A percentile compares a stretch with the other conserved stretches of the same genome.
These are phyloP conservation scores for Rachycentron canadum DNA, from an alignment of 2,797 vertebrate genomes.

Conservation along the genomic window DNA sequence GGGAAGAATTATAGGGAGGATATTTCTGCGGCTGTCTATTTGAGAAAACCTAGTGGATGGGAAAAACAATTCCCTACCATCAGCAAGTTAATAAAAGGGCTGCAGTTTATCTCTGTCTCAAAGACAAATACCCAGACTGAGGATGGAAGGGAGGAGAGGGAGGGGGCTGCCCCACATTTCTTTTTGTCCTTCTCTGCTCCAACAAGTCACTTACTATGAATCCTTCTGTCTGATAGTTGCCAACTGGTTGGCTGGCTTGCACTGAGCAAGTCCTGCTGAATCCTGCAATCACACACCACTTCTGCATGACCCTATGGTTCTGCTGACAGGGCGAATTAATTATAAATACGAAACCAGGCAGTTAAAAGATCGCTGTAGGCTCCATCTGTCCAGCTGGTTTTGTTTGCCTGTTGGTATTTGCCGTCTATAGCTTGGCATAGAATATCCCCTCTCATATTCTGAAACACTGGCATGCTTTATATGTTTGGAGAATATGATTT, in stretches of 20 bases:
- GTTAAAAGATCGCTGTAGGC: slow-evolving; percentile 63
- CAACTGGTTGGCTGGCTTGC: slow-evolving; percentile 45
- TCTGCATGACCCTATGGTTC: slow-evolving; percentile 60
- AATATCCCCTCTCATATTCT: slow-evolving; percentile 37
- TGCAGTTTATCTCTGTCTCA: slow-evolving; percentile 85
- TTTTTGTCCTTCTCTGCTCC: slow-evolving; percentile 48
- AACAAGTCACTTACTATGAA: slow-evolving; percentile 69
- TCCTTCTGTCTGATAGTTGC: slow-evolving; percentile 45
- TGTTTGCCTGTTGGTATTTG: slow-evolving; percentile 63
- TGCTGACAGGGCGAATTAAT: slow-evolving; percentile 73
- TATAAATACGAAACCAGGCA: slow-evolving; percentile 61
- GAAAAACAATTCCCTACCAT: slow-evolving; percentile 79
- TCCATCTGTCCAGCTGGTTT: slow-evolving; percentile 73
- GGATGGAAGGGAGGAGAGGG: slow-evolving; percentile 61
- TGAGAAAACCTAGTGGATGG: slow-evolving; percentile 74
- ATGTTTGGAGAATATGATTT: slow-evolving; percentile 7
- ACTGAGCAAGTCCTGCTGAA: slow-evolving; percentile 28
- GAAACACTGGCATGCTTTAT: slow-evolving; percentile 27
- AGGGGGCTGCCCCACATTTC: slow-evolving; percentile 70
- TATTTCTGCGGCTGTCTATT: slow-evolving; percentile 75
- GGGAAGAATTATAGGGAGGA: slow-evolving; percentile 69
- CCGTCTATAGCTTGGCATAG: slow-evolving; percentile 53
- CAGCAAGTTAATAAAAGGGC: slow-evolving; percentile 86
- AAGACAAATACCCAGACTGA: slow-evolving; percentile 83
- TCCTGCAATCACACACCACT: slow-evolving; percentile 27